Percentiles rank a stretch among this genome's conserved stretches.
These are phyloP conservation scores for Arremon brunneinucha DNA, from an alignment of 2,797 vertebrate species.

Conservation along the genomic window DNA sequence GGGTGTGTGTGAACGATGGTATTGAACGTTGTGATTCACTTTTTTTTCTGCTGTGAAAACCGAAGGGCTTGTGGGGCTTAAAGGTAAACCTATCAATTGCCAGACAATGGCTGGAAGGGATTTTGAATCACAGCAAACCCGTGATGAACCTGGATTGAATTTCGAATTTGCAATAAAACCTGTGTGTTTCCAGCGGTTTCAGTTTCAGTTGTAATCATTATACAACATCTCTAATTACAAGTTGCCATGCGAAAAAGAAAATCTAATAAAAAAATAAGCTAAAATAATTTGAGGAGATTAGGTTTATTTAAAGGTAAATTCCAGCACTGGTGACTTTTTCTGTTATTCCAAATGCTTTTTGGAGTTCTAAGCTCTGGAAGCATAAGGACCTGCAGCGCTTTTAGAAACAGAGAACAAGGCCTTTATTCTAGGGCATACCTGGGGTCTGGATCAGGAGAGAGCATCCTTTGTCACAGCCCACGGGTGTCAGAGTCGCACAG, in stretches of 20 bases:
- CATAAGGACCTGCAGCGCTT: rapidly evolving
- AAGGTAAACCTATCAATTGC: neutral
- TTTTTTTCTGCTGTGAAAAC: neutral
- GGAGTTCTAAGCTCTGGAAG: neutral
- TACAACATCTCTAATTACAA: constrained; percentile 3
- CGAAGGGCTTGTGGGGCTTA: neutral
- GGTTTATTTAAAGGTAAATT: neutral
- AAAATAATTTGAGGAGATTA: neutral
- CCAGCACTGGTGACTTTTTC: neutral
- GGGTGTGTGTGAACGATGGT: rapidly evolving
- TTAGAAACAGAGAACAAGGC: neutral
- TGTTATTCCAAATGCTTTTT: neutral
- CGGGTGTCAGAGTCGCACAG: neutral
- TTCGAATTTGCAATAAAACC: constrained; percentile 47
- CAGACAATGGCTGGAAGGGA: neutral
- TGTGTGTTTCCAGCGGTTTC: constrained; percentile 29
- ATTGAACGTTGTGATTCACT: neutral
- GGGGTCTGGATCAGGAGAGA: neutral
- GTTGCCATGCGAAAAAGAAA: neutral
- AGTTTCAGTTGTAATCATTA: constrained; percentile 23
- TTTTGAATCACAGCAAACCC: constrained; percentile 57
- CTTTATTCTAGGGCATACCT: neutral
- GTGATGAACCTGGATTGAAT: constrained; percentile 42
- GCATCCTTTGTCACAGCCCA: neutral
- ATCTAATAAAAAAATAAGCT: neutral